These are phyloP conservation scores for Autographa gamma DNA, from an alignment of 2,888 invertebrate species.

Conservation along the genomic window DNA sequence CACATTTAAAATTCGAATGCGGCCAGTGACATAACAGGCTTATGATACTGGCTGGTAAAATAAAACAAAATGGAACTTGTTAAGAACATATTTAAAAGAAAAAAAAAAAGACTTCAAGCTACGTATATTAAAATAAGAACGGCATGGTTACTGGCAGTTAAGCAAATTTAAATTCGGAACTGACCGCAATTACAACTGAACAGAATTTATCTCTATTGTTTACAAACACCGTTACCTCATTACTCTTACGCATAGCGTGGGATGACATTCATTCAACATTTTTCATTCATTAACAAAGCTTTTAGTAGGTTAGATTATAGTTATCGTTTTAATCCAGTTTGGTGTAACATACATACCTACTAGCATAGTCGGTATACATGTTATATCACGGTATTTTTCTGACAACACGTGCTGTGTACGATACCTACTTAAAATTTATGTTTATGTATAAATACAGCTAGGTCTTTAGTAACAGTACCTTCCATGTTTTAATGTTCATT, in stretches of 20 bases:
- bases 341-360: not conserved
- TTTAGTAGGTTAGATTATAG: slow-evolving; percentile 15
- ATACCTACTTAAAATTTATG: not conserved
- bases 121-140: not conserved
- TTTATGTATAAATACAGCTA: not conserved
- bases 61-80: not conserved
- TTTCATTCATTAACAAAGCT: slow-evolving; percentile 24
- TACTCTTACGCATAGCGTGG: slow-evolving; percentile 36
- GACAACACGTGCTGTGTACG: not conserved
- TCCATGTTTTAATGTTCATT: not conserved
- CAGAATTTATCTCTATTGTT: slow-evolving; percentile 48
- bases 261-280: slow-evolving; percentile 29
- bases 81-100: no score
- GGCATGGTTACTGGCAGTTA: not conserved
- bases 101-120: no score
- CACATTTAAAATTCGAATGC: slow-evolving; percentile 1
- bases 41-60: no score
- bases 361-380: not conserved
- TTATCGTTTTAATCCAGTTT: slow-evolving; percentile 1
- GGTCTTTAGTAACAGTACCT: not conserved
- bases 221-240: slow-evolving; percentile 47
- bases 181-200: slow-evolving; percentile 17
- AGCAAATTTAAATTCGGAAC: not conserved
- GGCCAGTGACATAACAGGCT: not conserved
- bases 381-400: not conserved